Evolutionary conservation across 2,797 vertebrate species (phyloP).

Genomic region (Serranus cabrilla): DNA sequence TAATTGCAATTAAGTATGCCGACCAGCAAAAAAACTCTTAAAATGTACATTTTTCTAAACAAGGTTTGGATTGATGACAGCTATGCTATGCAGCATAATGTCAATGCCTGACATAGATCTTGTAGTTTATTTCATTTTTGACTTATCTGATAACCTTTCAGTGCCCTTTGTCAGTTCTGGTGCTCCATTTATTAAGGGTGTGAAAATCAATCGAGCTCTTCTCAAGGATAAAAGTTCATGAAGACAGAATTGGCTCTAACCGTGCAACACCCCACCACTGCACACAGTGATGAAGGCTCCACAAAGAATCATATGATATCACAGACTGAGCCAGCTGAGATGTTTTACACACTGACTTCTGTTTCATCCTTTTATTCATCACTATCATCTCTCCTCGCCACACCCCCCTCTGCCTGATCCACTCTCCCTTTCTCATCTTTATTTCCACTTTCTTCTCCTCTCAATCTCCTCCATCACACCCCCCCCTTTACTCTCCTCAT

Average conservation of each 20-base stretch:
- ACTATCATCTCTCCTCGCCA: constrained; percentile 20
- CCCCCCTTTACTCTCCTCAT: constrained; percentile 9
- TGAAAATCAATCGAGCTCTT: background rate
- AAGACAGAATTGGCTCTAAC: background rate
- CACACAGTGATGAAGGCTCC: constrained; percentile 18
- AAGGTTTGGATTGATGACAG: too few relatives aligned
- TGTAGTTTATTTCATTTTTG: too few relatives aligned
- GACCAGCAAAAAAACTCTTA: too few relatives aligned
- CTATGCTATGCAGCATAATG: too few relatives aligned
- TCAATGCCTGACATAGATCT: too few relatives aligned
- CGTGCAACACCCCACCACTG: background rate
- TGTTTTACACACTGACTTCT: constrained; percentile 31
- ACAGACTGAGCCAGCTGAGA: constrained; percentile 8
- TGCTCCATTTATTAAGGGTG: background rate
- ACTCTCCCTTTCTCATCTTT: constrained; percentile 9
- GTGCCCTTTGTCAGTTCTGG: background rate
- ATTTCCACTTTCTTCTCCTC: constrained; percentile 21
- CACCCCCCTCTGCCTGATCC: background rate
- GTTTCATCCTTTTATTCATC: constrained; percentile 35
- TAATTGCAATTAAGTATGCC: too few relatives aligned
- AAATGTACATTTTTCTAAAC: too few relatives aligned
- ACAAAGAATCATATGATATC: background rate
- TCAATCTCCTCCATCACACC: constrained; percentile 34
- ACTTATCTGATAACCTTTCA: background rate
- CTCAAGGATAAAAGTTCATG: constrained; percentile 11